Evolutionary conservation across 2,113 vertebrate genomes (phyloP).

Genomic region (Uropsilus gracilis): DNA sequence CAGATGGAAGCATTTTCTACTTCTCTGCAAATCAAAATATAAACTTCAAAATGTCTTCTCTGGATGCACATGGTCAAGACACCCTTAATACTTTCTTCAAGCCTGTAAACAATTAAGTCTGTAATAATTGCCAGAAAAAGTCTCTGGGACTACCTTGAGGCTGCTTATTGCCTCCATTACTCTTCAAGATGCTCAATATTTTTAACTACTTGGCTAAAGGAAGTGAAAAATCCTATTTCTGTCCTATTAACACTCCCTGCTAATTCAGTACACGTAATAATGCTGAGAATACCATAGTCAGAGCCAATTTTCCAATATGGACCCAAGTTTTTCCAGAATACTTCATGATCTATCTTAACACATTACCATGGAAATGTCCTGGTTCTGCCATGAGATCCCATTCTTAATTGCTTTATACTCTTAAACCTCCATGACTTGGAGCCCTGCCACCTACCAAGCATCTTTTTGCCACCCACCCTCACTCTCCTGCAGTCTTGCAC

Average conservation of each 20-base stretch:
- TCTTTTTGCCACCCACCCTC: slow-evolving; percentile 17
- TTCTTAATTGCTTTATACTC: slow-evolving; percentile 59
- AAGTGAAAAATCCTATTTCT: slow-evolving; percentile 72
- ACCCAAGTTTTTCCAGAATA: slow-evolving; percentile 68
- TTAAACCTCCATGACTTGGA: slow-evolving; percentile 9
- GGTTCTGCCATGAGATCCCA: slow-evolving; percentile 55
- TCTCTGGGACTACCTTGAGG: slow-evolving; percentile 58
- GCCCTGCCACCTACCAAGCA: slow-evolving; percentile 15
- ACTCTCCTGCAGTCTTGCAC: slow-evolving; percentile 2
- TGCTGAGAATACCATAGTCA: slow-evolving; percentile 65
- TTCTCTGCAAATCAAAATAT: slow-evolving; percentile 65
- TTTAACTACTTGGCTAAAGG: slow-evolving; percentile 73
- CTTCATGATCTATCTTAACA: slow-evolving; percentile 60
- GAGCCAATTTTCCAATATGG: slow-evolving; percentile 73
- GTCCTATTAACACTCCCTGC: slow-evolving; percentile 71
- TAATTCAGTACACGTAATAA: slow-evolving; percentile 72
- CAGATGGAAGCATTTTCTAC: slow-evolving; percentile 44
- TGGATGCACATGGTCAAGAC: slow-evolving; percentile 63
- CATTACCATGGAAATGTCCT: slow-evolving; percentile 74
- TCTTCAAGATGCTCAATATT: slow-evolving; percentile 67
- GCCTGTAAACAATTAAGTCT: slow-evolving; percentile 53
- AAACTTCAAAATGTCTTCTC: slow-evolving; percentile 48
- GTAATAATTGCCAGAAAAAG: slow-evolving; percentile 55
- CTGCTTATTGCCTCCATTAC: slow-evolving; percentile 46
- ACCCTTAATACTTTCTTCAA: slow-evolving; percentile 63